A percentile compares a stretch with the other conserved stretches of the same genome.
phyloP scores from a whole-genome alignment of 2,113 vertebrate genomes.

The Grammomys dolichurus region DNA sequence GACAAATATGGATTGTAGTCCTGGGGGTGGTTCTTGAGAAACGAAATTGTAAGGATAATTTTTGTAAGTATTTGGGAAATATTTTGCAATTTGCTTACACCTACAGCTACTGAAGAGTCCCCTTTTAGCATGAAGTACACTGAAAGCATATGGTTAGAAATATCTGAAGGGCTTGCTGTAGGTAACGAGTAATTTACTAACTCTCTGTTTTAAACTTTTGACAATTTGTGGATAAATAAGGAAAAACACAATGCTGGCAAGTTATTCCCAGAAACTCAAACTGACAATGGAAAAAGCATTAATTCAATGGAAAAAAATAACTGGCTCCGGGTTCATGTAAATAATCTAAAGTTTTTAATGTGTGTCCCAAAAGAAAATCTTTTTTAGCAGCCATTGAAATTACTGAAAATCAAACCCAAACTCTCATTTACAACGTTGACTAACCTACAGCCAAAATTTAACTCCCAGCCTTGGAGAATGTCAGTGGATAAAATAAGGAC shows the following conservation, averaged over 20 bases:
- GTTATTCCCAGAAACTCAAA: neutral
- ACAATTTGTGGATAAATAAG: neutral
- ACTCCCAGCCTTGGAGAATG: neutral
- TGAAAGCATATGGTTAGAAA: neutral
- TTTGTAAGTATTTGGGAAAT: neutral
- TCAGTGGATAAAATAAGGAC: neutral
- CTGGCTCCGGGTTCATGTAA: neutral
- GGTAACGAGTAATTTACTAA: neutral
- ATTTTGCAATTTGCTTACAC: neutral
- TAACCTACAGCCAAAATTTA: neutral
- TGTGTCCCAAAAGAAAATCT: neutral
- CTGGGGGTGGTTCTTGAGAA: neutral
- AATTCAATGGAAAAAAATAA: neutral
- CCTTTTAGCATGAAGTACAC: neutral
- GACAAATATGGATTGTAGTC: neutral
- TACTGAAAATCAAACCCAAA: neutral
- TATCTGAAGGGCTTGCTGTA: neutral
- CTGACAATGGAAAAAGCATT: neutral
- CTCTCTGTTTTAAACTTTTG: neutral
- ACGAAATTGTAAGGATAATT: too few relatives aligned
- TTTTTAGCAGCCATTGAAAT: neutral
- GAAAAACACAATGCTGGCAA: neutral
- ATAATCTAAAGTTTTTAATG: neutral
- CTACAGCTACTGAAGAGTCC: neutral
- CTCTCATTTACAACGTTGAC: neutral